Evolutionary conservation across 2,113 vertebrate genomes (phyloP).

Genomic region (Trichomycterus rosablanca): DNA sequence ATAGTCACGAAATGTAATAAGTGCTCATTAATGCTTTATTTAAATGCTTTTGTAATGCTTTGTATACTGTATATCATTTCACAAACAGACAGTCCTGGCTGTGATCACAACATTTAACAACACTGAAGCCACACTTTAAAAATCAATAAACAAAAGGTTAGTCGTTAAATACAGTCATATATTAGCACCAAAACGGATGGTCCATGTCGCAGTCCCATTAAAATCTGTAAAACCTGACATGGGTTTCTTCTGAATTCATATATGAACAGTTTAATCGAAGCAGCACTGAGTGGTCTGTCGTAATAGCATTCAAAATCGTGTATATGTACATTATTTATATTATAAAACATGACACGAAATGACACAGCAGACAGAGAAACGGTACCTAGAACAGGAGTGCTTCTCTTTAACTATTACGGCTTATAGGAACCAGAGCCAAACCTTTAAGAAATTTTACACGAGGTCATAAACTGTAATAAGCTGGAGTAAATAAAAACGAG

Average conservation of each 20-base stretch:
- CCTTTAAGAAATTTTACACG: no score
- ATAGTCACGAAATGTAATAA: background rate
- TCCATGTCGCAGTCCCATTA: slow-evolving; percentile 38
- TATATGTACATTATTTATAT: slow-evolving; percentile 35
- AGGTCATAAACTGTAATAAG: no score
- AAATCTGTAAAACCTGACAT: no score
- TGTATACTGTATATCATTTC: slow-evolving; percentile 43
- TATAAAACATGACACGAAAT: slow-evolving; percentile 29
- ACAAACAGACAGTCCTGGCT: slow-evolving; percentile 41
- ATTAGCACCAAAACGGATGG: slow-evolving; percentile 52
- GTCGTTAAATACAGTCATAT: slow-evolving; percentile 42
- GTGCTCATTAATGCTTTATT: slow-evolving; percentile 49
- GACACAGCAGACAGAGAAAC: slow-evolving; percentile 15
- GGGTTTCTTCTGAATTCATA: no score
- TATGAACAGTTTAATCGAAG: slow-evolving; percentile 14
- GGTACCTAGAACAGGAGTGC: no score
- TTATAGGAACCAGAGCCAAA: no score
- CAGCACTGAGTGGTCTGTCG: slow-evolving; percentile 17
- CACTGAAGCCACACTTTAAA: slow-evolving; percentile 45
- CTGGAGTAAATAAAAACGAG: no score
- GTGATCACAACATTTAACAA: slow-evolving; percentile 47
- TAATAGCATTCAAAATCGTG: slow-evolving; percentile 38
- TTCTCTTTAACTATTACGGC: no score
- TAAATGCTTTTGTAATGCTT: slow-evolving; percentile 42
- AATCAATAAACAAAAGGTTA: slow-evolving; percentile 20